phyloP scores from a whole-genome alignment of 2,888 invertebrate species.

The Chrysolina americana region DNA sequence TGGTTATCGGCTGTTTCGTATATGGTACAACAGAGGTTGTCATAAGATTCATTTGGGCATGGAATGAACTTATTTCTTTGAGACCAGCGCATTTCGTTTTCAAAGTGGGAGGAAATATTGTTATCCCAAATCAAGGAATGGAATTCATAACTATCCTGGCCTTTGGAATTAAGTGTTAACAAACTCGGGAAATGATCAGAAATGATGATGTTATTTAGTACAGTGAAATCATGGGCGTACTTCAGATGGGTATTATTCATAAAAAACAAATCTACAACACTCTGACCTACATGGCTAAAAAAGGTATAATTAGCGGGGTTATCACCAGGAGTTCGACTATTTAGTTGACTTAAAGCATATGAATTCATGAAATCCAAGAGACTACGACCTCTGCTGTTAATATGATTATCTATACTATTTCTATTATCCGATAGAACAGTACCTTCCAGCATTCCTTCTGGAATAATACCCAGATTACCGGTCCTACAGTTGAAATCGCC shows the following conservation, averaged over 20 bases:
- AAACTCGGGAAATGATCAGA: constrained; percentile 8
- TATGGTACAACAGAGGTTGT: too few species aligned
- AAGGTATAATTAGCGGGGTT: neutral
- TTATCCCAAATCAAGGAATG: too few species aligned
- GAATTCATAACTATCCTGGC: too few species aligned
- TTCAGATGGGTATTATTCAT: too few species aligned
- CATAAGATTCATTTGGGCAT: too few species aligned
- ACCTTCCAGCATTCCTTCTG: neutral
- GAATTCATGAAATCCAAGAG: constrained; percentile 10
- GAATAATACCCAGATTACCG: neutral
- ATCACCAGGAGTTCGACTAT: neutral
- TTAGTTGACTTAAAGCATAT: neutral
- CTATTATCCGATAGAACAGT: neutral
- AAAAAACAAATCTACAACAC: neutral
- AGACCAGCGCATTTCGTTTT: too few species aligned
- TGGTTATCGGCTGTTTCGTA: too few species aligned
- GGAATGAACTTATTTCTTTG: too few species aligned
- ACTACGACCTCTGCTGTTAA: neutral
- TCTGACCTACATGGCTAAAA: neutral
- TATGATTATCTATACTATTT: neutral
- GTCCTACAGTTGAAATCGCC: constrained; percentile 4
- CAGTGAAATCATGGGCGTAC: too few species aligned
- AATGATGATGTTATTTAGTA: too few species aligned
- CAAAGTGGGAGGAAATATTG: too few species aligned
- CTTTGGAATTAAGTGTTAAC: neutral